phyloP scores from a whole-genome alignment of 2,113 vertebrate genomes.

The Blennius ocellaris region DNA sequence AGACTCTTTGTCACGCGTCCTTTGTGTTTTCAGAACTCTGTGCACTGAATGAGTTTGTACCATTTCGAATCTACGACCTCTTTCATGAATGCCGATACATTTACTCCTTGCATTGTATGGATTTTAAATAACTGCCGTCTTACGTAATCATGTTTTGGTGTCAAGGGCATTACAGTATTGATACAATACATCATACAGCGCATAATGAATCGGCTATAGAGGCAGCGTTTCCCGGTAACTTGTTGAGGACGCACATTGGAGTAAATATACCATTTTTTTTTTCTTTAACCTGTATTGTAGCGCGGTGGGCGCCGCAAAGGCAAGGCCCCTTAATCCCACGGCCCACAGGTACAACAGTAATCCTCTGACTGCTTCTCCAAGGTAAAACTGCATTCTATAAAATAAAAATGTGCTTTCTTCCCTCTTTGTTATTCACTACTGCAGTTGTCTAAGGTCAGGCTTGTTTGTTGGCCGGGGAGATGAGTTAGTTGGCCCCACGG shows the following conservation, averaged over 20 bases:
- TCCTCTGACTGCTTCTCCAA: background rate
- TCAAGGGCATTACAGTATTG: conserved; percentile 55
- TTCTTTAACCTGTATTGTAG: background rate
- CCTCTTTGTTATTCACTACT: conserved; percentile 16
- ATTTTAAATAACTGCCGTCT: conserved; percentile 56
- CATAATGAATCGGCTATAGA: conserved; percentile 34
- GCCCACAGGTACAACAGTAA: conserved; percentile 24
- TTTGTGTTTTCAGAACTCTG: no score
- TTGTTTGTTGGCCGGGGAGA: conserved; percentile 19
- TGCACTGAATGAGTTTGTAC: no score
- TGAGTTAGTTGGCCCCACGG: conserved; percentile 22
- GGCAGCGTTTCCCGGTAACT: conserved; percentile 14
- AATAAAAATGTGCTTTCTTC: background rate
- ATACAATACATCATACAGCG: conserved; percentile 52
- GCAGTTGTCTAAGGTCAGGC: conserved; percentile 25
- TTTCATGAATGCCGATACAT: background rate
- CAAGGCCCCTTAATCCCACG: background rate
- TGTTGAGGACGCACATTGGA: conserved; percentile 7
- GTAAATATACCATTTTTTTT: conserved; percentile 6
- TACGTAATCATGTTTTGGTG: conserved; percentile 49
- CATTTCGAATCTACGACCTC: background rate
- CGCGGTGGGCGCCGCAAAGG: background rate
- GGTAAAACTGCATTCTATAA: background rate
- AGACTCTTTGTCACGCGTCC: no score
- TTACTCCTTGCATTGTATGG: conserved; percentile 34